Evolutionary conservation across 2,888 invertebrate species (phyloP), one percentile per base, ranked within the genome.

Genomic region (Lochmaea crataegi): DNA sequence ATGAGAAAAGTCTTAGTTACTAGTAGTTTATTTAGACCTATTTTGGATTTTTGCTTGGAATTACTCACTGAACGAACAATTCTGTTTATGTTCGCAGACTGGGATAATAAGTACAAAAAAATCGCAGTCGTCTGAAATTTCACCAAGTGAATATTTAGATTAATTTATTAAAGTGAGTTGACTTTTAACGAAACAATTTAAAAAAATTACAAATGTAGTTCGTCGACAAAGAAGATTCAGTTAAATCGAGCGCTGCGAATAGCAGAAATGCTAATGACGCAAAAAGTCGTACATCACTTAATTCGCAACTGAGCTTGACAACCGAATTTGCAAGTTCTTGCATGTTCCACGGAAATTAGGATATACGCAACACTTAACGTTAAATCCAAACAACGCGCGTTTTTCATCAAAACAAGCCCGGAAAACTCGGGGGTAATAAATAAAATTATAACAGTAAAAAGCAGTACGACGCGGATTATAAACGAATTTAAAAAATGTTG

Each of bases 361-460:
- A 68, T 45, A 58, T 68, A 68, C 67, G 67, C 67, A 68, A 60
- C 58, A 60, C 67, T 68, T 68, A 68, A 68, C 58, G 67, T 60
- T 68, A 60, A 68, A 45, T 60, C 48, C 60, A 60, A 60, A 68
- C 66, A 68, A 45, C 22, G 67, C 26, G 67, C 48, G 26, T 58
- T 68, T 68, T 68, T 68, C 67, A 60, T 68, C 45, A 48, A 32
- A 48, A 68, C n/a, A 45, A 58, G 16, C 58, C 67, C 32, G 48
- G 42, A 48, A 60, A 68, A 58, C 42, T 48, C 10, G 56, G 2
- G 16, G 56, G 60, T 26, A 48, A 68, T 68, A 60, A 68, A 68
- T 60, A 48, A 60, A 68, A 60, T 60, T 68, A 48, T 45, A 48
- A 41, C 61, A 38, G 16, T 10, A 18, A 18, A 63, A 63, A 63